Evolutionary conservation across 2,113 vertebrate species (phyloP).

Genomic region (Misgurnus anguillicaudatus): DNA sequence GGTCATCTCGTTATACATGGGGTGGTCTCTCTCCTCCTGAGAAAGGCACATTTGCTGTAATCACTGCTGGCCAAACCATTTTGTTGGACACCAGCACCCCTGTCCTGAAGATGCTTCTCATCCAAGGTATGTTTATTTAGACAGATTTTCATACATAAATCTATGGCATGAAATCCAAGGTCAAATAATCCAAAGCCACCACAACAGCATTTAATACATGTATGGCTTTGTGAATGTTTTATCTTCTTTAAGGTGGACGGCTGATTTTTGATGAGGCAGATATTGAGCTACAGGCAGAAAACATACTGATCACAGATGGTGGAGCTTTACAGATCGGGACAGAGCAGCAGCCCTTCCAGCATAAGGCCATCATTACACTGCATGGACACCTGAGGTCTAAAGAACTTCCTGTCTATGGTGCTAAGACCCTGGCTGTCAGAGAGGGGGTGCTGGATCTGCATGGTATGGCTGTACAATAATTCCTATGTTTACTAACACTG

Average conservation of each 20-base stretch:
- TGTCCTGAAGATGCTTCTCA: slow-evolving; percentile 87
- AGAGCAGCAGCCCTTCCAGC: slow-evolving; percentile 78
- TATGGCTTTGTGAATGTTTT: neutral
- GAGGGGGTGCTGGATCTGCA: slow-evolving; percentile 84
- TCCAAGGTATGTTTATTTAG: slow-evolving; percentile 74
- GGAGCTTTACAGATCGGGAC: slow-evolving; percentile 82
- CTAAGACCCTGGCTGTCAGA: slow-evolving; percentile 82
- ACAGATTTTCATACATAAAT: neutral
- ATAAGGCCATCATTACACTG: slow-evolving; percentile 84
- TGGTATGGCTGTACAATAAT: slow-evolving; percentile 64
- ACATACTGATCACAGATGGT: slow-evolving; percentile 86
- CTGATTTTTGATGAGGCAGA: slow-evolving; percentile 85
- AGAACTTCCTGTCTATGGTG: slow-evolving; percentile 85
- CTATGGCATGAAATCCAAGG: too few relatives aligned
- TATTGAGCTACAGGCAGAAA: slow-evolving; percentile 86
- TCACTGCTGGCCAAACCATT: slow-evolving; percentile 81
- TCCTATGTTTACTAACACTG: too few relatives aligned
- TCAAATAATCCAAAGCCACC: too few relatives aligned
- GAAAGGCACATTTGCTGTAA: slow-evolving; percentile 76
- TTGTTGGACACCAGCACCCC: slow-evolving; percentile 83
- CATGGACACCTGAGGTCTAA: slow-evolving; percentile 80
- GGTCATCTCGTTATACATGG: slow-evolving; percentile 87
- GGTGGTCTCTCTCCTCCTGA: slow-evolving; percentile 80
- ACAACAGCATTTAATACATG: neutral
- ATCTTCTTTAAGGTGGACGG: slow-evolving; percentile 73